Evolutionary conservation across 2,888 invertebrate species (phyloP).

Genomic region (Xestia c-nigrum): DNA sequence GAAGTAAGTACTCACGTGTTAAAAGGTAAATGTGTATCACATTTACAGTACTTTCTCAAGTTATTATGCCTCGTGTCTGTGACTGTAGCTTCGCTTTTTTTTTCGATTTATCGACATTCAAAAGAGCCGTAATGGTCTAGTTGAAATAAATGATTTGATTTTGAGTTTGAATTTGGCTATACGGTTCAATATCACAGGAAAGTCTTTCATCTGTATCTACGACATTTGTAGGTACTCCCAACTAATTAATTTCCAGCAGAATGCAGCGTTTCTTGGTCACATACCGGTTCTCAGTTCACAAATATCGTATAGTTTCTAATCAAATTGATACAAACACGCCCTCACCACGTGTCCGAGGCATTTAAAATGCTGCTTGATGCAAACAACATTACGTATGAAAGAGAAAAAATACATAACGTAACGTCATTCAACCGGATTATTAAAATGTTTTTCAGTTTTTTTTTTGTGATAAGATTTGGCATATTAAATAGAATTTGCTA

Average conservation of each 20-base stretch:
- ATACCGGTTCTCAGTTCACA: conserved; percentile 33
- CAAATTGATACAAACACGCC: conserved; percentile 61
- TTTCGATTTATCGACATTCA: too few species aligned
- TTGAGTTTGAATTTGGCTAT: not conserved
- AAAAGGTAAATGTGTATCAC: not conserved
- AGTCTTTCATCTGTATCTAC: not conserved
- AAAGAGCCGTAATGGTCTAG: too few species aligned
- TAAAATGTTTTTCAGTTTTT: conserved; percentile 26
- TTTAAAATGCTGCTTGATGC: conserved; percentile 54
- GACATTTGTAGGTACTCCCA: not conserved
- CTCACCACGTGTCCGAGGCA: conserved; percentile 51
- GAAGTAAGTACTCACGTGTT: not conserved
- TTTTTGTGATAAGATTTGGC: conserved; percentile 39
- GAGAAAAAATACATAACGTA: conserved; percentile 13
- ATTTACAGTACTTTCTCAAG: too few species aligned
- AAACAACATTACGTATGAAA: conserved; percentile 10
- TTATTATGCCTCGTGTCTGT: too few species aligned
- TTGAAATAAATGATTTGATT: too few species aligned
- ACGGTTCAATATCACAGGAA: not conserved
- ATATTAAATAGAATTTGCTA: conserved; percentile 12
- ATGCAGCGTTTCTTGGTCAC: conserved; percentile 16
- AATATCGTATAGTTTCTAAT: conserved; percentile 47
- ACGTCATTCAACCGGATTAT: conserved; percentile 23
- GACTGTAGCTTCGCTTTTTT: too few species aligned
- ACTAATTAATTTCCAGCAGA: conserved; percentile 5